phyloP scores from a whole-genome alignment of 2,797 vertebrate species.

The Pseudomugil gertrudae region DNA sequence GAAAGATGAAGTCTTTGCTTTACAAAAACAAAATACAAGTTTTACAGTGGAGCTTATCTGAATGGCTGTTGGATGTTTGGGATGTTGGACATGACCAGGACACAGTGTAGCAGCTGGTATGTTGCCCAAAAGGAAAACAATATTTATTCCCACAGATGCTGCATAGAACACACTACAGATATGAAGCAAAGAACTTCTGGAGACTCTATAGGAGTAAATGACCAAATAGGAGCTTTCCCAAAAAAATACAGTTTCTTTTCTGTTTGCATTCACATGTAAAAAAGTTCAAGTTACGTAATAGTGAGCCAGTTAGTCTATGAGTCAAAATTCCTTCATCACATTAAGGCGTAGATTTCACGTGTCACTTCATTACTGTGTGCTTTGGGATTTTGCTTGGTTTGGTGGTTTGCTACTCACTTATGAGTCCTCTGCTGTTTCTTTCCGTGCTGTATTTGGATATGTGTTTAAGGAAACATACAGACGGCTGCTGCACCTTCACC shows the following conservation, averaged over 20 bases:
- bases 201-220: too few species aligned
- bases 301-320: not conserved
- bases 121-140: too few species aligned
- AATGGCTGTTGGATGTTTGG: constrained; percentile 1
- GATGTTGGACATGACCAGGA: constrained; percentile 23
- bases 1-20: not conserved
- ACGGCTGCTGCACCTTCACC: not conserved
- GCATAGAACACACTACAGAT: too few species aligned
- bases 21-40: not conserved
- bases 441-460: not conserved
- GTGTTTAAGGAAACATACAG: not conserved
- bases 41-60: not conserved
- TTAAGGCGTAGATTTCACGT: not conserved
- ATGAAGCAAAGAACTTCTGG: too few species aligned
- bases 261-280: too few species aligned
- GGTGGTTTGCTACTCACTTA: too few species aligned
- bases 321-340: not conserved
- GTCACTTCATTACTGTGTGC: not conserved
- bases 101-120: too few species aligned
- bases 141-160: too few species aligned
- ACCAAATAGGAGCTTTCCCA: too few species aligned
- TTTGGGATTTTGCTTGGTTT: not conserved
- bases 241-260: too few species aligned
- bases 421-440: too few species aligned
- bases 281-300: too few species aligned